These are phyloP conservation scores for Catocala sponsa DNA, from an alignment of 2,888 invertebrate species.

Conservation along the genomic window DNA sequence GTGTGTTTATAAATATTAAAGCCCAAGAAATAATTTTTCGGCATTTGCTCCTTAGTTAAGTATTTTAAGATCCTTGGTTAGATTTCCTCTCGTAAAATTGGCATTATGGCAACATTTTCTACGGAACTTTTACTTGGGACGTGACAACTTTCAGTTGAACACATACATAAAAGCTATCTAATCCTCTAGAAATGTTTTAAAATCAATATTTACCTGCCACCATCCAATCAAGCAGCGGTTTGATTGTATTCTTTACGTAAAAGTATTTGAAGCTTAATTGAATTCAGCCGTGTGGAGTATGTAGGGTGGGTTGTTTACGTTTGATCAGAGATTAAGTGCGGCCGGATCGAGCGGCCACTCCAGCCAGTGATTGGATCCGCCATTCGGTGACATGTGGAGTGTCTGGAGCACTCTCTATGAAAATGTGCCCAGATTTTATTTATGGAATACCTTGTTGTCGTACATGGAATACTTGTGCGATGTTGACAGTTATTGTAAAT, in stretches of 20 bases:
- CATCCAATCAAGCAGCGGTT: conserved; percentile 15
- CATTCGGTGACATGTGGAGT: conserved; percentile 28
- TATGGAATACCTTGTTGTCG: background rate
- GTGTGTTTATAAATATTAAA: too few relatives aligned
- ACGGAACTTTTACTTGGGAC: too few relatives aligned
- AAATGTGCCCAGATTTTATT: conserved; percentile 17
- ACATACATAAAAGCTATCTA: too few relatives aligned
- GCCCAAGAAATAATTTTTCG: too few relatives aligned
- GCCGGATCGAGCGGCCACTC: conserved; percentile 39
- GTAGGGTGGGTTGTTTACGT: conserved; percentile 37
- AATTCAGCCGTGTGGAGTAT: conserved; percentile 34
- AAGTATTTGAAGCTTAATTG: conserved; percentile 44
- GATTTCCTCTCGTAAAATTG: too few relatives aligned
- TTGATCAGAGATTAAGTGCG: conserved; percentile 48
- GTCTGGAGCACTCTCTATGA: conserved; percentile 16
- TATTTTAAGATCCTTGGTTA: too few relatives aligned
- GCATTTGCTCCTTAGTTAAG: too few relatives aligned
- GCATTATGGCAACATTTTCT: too few relatives aligned
- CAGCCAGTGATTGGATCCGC: conserved; percentile 38
- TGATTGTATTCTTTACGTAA: conserved; percentile 14
- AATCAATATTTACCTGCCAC: conserved; percentile 6
- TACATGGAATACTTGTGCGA: background rate
- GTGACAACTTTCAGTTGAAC: too few relatives aligned
- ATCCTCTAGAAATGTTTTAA: background rate
- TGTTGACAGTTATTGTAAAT: background rate